phyloP scores from a whole-genome alignment of 1,140 invertebrate species.

The Diuraphis noxia region DNA sequence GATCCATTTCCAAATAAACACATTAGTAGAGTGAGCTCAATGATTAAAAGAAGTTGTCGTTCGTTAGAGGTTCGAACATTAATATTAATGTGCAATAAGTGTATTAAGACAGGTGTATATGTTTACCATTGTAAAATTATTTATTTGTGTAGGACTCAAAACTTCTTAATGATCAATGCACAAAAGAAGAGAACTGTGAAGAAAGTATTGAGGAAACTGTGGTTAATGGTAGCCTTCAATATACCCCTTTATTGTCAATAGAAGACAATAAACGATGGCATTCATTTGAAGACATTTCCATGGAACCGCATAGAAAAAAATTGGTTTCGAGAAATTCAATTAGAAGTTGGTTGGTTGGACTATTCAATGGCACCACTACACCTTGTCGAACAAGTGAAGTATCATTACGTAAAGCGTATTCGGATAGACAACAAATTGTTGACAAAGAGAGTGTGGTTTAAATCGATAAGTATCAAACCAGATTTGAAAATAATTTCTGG shows the following conservation, averaged over 20 bases:
- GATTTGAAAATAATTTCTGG: not conserved
- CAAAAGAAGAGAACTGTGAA: conserved; percentile 58
- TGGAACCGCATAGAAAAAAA: conserved; percentile 62
- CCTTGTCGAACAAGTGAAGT: conserved; percentile 68
- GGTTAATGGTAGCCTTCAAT: conserved; percentile 61
- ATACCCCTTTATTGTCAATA: conserved; percentile 61
- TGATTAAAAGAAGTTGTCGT: conserved; percentile 53
- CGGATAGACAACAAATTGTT: conserved; percentile 61
- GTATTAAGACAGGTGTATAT: not conserved
- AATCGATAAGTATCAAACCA: not conserved
- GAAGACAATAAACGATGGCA: conserved; percentile 70
- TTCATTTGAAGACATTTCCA: conserved; percentile 70
- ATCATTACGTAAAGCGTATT: conserved; percentile 66
- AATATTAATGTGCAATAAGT: not conserved
- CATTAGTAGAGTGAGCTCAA: conserved; percentile 42
- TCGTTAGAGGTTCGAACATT: conserved; percentile 52
- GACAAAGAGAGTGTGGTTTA: conserved; percentile 51
- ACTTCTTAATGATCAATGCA: conserved; percentile 55
- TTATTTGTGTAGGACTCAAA: not conserved
- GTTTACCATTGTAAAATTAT: not conserved
- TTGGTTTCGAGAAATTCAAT: conserved; percentile 61
- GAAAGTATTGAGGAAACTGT: conserved; percentile 60
- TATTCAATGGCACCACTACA: conserved; percentile 70
- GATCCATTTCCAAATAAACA: conserved; percentile 57
- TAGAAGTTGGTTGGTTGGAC: conserved; percentile 70